These are phyloP conservation scores for Drosophila biarmipes DNA, from an alignment of 1,140 invertebrate genomes.

Conservation along the genomic window DNA sequence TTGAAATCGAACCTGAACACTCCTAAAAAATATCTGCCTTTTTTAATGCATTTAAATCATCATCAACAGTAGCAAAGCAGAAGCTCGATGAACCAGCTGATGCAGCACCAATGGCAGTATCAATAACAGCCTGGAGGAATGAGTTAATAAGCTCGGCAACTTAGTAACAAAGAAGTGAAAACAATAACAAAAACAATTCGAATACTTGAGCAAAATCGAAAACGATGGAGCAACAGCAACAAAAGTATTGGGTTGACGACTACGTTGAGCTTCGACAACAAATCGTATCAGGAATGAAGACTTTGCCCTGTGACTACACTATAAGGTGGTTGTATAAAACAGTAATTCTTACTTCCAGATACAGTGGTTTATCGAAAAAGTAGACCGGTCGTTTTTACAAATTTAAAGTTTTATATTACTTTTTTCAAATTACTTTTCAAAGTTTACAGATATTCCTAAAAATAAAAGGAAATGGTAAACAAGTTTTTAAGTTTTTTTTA, in stretches of 20 bases:
- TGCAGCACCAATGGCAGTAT: constrained; percentile 36
- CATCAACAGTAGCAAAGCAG: constrained; percentile 57
- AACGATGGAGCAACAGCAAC: constrained; percentile 30
- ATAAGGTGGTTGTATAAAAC: constrained; percentile 14
- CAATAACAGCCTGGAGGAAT: constrained; percentile 37
- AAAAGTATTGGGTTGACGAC: constrained; percentile 20
- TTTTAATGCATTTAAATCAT: constrained; percentile 60
- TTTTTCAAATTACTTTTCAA: too few relatives aligned
- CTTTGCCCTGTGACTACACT: constrained; percentile 80
- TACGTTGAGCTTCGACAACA: constrained; percentile 51
- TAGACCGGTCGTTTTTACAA: background rate
- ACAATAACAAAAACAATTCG: constrained; percentile 34
- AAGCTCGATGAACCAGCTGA: constrained; percentile 59
- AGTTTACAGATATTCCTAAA: too few relatives aligned
- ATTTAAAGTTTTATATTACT: too few relatives aligned
- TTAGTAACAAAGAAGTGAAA: constrained; percentile 39
- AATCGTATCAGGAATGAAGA: constrained; percentile 69
- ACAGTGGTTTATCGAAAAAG: constrained; percentile 1
- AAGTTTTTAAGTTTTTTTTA: too few relatives aligned
- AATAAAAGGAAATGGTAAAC: too few relatives aligned
- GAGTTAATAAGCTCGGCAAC: constrained; percentile 47
- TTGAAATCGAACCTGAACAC: background rate
- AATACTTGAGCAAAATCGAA: constrained; percentile 51
- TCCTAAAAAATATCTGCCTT: constrained; percentile 29
- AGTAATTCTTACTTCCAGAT: background rate